Evolutionary conservation across 2,797 vertebrate genomes (phyloP).

Genomic region (Amphiprion clarkii): DNA sequence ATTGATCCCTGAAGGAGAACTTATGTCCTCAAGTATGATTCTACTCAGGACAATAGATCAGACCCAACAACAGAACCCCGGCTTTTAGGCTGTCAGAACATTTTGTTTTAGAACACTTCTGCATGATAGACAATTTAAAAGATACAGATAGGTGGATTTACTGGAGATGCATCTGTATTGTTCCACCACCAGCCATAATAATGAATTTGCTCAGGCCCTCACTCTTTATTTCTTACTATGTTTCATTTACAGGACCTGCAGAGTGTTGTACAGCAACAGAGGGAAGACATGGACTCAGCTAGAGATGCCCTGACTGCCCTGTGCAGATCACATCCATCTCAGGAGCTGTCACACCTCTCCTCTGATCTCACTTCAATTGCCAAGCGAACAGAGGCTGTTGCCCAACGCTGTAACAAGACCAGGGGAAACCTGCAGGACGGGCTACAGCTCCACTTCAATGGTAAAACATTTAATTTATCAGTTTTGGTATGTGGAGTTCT

Average conservation of each 20-base stretch:
- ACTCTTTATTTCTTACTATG: slow-evolving; percentile 1
- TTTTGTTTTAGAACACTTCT: slow-evolving; percentile 6
- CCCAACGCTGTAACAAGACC: slow-evolving; percentile 87
- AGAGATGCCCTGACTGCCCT: slow-evolving; percentile 90
- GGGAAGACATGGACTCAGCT: slow-evolving; percentile 87
- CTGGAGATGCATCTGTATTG: neutral
- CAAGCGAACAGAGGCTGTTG: slow-evolving; percentile 90
- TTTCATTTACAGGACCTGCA: slow-evolving; percentile 85
- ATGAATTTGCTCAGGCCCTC: neutral
- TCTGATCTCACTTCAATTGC: slow-evolving; percentile 87
- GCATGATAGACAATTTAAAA: slow-evolving; percentile 1
- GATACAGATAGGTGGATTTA: too few relatives aligned
- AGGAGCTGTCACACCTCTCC: slow-evolving; percentile 89
- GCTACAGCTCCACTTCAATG: slow-evolving; percentile 89
- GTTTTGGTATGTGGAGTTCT: neutral
- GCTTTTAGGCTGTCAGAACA: neutral
- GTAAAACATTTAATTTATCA: slow-evolving; percentile 77
- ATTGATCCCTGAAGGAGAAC: neutral
- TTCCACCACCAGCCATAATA: neutral
- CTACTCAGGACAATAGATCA: slow-evolving; percentile 9
- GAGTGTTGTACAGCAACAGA: slow-evolving; percentile 89
- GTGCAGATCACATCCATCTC: slow-evolving; percentile 91
- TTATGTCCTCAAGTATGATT: neutral
- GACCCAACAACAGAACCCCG: slow-evolving; percentile 2
- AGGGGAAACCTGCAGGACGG: slow-evolving; percentile 89